Conservation (phyloP, 2,888 invertebrate species). For the Digitonthophagus gazella region DNA sequence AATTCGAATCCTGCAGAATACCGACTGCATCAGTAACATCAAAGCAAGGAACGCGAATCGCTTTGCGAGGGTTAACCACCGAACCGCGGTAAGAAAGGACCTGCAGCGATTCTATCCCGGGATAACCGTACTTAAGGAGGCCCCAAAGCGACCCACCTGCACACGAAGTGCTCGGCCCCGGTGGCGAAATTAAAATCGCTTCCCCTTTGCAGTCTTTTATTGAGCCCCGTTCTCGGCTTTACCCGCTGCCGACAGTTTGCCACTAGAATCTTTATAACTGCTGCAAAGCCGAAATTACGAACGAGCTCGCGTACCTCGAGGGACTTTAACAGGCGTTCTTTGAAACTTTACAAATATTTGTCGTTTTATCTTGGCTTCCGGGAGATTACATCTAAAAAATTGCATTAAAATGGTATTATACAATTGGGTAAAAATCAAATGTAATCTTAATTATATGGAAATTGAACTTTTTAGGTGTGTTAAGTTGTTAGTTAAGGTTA, state of each 20-base stretch:
- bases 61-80: background rate
- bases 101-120: background rate
- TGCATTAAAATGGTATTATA: background rate
- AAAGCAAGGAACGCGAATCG: background rate
- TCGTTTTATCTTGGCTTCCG: background rate
- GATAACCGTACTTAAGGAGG: background rate
- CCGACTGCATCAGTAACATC: background rate
- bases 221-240: background rate
- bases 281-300: background rate
- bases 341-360: background rate
- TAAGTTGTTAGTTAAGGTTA: background rate
- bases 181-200: background rate
- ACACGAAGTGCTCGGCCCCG: background rate
- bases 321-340: background rate
- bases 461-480: too few relatives aligned
- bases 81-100: background rate
- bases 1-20: background rate
- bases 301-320: background rate
- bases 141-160: background rate
- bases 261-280: background rate
- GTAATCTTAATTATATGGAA: too few relatives aligned
- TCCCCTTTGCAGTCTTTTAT: background rate
- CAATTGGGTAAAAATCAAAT: too few relatives aligned
- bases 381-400: background rate
- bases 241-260: background rate